Evolutionary conservation across 1,140 invertebrate genomes (phyloP), one percentile per base, ranked within the genome.

Genomic region (Diorhabda elongata): DNA sequence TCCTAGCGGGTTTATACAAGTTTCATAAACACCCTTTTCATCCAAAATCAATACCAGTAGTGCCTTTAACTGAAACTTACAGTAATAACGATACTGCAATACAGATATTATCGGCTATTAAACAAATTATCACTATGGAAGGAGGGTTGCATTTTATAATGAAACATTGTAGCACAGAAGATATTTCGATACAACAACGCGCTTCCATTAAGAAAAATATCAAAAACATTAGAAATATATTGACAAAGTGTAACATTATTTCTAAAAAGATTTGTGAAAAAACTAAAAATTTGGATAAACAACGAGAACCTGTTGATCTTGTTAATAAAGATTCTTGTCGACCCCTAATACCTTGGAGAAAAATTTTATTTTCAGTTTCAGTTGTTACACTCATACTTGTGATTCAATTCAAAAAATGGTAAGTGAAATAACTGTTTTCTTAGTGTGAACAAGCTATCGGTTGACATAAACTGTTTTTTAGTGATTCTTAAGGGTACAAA

Each of bases 1-100:
- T 84, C 59, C 61, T 81, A 64, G 77, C 78, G 43, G 82, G 80
- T 5, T 74, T 85, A 58, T 73, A 82, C 42, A 79, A 77, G 71
- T 84, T 80, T 67, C 78, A 79, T 69, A 74, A 75, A 70, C 67
- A 74, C 61, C 71, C 73, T 9, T 80, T 68, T 67, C 71, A 74
- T 66, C 71, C 71, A 3, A 75, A 75, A 64, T 79, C 78, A 3
- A 58, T 80, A 26, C 74, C 74, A 60, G 9, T 60, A 4, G 58
- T 67, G 26, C 56, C 45, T 9, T n/a, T 44, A 42, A 61, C 61
- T 41, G 59, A 68, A 61, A 52, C 59, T 3, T 66, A 61, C 42
- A 69, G 76, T 61, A 79, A 79, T 63, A 45, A 76, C 7, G 75
- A 80, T 66, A 62, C 77, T 11, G 76, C 74, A 7, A 68, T 69